Conservation (phyloP, 1,140 invertebrate genomes). For the Drosophila orosa region DNA sequence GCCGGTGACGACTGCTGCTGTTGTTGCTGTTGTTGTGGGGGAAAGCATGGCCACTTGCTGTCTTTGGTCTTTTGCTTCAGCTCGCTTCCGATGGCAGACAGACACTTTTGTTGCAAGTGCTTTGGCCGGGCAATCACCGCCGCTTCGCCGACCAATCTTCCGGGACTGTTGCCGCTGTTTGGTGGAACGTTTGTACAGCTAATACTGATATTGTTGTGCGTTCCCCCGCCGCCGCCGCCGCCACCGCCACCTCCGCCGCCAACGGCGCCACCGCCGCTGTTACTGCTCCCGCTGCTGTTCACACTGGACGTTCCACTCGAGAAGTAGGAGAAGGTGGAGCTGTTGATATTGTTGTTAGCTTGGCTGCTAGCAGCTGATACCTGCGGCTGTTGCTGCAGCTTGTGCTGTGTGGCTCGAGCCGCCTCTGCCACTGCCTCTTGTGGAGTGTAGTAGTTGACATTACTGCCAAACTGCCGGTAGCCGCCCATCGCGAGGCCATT, state of each 20-base stretch:
- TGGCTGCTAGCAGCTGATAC: conserved; percentile 20
- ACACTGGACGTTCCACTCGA: conserved; percentile 65
- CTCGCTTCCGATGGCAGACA: conserved; percentile 83
- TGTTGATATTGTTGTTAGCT: conserved; percentile 22
- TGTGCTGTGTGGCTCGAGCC: conserved; percentile 71
- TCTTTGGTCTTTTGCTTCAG: conserved; percentile 82
- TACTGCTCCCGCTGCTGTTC: conserved; percentile 29
- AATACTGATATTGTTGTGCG: conserved; percentile 84
- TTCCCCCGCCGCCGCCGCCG: conserved; percentile 40
- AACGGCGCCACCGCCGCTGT: conserved; percentile 1
- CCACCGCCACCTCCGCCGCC: conserved; percentile 35
- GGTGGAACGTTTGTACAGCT: conserved; percentile 77
- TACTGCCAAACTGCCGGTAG: conserved; percentile 75
- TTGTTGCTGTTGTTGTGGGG: conserved; percentile 11
- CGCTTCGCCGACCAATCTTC: conserved; percentile 66
- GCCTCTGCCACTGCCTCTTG: conserved; percentile 76
- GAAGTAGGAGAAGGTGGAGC: conserved; percentile 75
- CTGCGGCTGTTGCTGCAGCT: conserved; percentile 44
- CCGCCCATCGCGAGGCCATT: conserved; percentile 74
- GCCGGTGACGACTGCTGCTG: conserved; percentile 3
- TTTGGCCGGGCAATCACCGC: conserved; percentile 76
- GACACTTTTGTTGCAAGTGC: conserved; percentile 66
- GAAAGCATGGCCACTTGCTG: conserved; percentile 70
- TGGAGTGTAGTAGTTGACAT: conserved; percentile 79
- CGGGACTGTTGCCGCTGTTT: conserved; percentile 41